Percentiles rank a stretch among this genome's conserved stretches.
Evolutionary conservation across 2,888 invertebrate genomes (phyloP).

Genomic region (Sminthurinus aureus): DNA sequence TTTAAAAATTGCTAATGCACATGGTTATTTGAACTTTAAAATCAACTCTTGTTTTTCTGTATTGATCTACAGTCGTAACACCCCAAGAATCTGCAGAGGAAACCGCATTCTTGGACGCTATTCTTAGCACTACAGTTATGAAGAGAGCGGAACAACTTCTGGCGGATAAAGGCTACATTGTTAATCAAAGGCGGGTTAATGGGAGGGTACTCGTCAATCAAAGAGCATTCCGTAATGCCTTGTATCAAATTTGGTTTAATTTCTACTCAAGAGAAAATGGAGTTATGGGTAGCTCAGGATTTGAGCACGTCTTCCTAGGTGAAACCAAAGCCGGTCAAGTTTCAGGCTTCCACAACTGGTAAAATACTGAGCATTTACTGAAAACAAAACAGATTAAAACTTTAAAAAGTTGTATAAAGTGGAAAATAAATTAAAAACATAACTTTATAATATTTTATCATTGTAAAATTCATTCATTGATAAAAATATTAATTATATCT

Average conservation of each 20-base stretch:
- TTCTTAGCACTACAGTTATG: slow-evolving; percentile 81
- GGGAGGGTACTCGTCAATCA: slow-evolving; percentile 49
- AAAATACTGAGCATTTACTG: no score
- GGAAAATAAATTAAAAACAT: no score
- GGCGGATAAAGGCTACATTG: slow-evolving; percentile 66
- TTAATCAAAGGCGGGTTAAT: slow-evolving; percentile 45
- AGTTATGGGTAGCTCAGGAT: slow-evolving; percentile 85
- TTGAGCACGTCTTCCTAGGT: slow-evolving; percentile 91
- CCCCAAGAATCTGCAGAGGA: slow-evolving; percentile 77
- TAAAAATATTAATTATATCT: no score
- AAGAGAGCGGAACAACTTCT: slow-evolving; percentile 74
- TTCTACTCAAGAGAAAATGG: slow-evolving; percentile 82
- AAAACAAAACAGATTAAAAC: no score
- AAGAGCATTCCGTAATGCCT: slow-evolving; percentile 64
- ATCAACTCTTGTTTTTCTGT: neutral
- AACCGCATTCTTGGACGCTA: slow-evolving; percentile 77
- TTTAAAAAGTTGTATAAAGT: no score
- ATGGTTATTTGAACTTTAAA: neutral
- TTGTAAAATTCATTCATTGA: no score
- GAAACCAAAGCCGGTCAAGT: slow-evolving; percentile 82
- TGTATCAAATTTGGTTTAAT: slow-evolving; percentile 67
- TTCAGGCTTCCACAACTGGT: slow-evolving; percentile 89
- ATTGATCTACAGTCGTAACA: slow-evolving; percentile 68
- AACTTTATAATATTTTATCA: no score
- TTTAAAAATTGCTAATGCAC: neutral